phyloP scores from a whole-genome alignment of 2,797 vertebrate species.

The Chrysolophus pictus region DNA sequence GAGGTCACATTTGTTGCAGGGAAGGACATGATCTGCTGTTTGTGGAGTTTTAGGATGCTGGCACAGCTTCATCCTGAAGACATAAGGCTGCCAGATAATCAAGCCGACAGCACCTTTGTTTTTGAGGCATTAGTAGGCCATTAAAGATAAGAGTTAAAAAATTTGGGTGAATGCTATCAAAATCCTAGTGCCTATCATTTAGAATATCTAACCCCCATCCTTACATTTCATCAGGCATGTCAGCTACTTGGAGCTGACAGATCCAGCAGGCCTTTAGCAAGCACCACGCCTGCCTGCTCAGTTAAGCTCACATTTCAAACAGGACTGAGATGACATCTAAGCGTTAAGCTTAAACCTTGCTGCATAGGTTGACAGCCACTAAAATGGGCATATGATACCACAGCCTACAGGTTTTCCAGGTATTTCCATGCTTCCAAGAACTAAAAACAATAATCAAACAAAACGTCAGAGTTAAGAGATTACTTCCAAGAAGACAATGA shows the following conservation, averaged over 20 bases:
- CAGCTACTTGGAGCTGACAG: background rate
- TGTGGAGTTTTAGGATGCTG: constrained; percentile 36
- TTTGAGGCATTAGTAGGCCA: background rate
- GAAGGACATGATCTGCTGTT: constrained; percentile 63
- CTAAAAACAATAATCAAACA: background rate
- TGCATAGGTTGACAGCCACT: background rate
- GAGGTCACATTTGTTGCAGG: constrained; percentile 47
- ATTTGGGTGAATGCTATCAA: background rate
- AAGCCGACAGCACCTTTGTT: background rate
- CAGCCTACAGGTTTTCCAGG: background rate
- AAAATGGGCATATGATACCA: background rate
- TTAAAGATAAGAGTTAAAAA: background rate
- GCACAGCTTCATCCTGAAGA: background rate
- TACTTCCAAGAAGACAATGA: background rate
- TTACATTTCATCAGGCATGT: background rate
- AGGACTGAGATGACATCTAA: background rate
- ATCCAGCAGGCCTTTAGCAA: background rate
- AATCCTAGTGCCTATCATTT: background rate
- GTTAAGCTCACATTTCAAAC: background rate
- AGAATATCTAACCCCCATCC: background rate
- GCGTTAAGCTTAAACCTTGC: background rate
- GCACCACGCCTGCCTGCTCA: background rate
- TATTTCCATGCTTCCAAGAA: background rate
- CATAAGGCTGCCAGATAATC: background rate
- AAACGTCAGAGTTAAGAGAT: background rate